Conservation (phyloP, 2,113 vertebrate species). For the Lagenorhynchus albirostris region DNA sequence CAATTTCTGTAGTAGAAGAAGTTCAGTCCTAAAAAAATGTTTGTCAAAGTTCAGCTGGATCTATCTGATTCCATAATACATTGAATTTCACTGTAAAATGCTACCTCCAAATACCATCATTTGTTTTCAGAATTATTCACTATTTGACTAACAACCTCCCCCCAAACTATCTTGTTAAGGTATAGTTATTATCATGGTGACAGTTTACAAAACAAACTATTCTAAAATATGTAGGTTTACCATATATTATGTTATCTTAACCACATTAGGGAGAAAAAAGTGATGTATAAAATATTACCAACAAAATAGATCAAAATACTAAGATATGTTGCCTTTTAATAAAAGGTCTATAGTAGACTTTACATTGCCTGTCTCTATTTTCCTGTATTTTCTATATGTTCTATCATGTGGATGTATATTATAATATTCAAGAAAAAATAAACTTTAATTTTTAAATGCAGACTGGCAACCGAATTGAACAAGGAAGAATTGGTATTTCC, state of each 20-base stretch:
- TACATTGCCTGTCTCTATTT: neutral
- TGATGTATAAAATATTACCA: neutral
- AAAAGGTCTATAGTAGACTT: neutral
- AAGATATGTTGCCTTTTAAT: neutral
- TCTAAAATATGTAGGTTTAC: neutral
- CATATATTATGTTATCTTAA: neutral
- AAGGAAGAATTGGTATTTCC: neutral
- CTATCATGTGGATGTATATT: neutral
- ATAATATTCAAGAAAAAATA: neutral
- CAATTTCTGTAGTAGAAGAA: neutral
- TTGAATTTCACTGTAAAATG: neutral
- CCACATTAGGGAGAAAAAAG: neutral
- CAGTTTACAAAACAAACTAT: neutral
- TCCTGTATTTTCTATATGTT: neutral
- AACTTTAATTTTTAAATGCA: neutral
- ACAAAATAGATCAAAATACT: neutral
- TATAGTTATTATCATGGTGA: neutral
- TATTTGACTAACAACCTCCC: neutral
- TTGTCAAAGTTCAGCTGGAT: neutral
- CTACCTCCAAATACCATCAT: neutral
- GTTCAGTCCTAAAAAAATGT: neutral
- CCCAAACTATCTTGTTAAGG: neutral
- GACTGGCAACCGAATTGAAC: neutral
- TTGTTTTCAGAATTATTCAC: neutral
- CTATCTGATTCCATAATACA: neutral